phyloP scores from a whole-genome alignment of 1,140 invertebrate genomes.

The Dendroctonus valens region DNA sequence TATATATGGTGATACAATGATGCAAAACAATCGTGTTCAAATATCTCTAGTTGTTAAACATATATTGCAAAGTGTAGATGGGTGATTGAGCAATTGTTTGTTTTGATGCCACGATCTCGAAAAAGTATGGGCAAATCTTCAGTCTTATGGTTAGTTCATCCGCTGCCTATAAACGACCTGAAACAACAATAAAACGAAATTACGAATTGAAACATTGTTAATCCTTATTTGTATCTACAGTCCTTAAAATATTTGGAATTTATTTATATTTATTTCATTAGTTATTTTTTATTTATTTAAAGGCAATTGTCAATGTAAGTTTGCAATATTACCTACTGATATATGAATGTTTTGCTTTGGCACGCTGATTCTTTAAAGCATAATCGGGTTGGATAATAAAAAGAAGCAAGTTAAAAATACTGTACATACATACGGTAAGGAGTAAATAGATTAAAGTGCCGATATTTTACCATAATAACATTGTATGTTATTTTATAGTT shows the following conservation, averaged over 20 bases:
- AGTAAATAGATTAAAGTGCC: no score
- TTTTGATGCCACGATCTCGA: slow-evolving; percentile 13
- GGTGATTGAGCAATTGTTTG: slow-evolving; percentile 25
- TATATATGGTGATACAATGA: no score
- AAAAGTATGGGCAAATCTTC: slow-evolving; percentile 18
- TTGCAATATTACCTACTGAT: neutral
- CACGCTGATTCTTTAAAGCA: neutral
- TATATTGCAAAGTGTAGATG: neutral
- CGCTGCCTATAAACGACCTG: slow-evolving; percentile 24
- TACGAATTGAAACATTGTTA: neutral
- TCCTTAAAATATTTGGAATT: no score
- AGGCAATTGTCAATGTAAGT: neutral
- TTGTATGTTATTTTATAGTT: no score
- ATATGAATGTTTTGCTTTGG: neutral
- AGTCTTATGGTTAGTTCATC: slow-evolving; percentile 27
- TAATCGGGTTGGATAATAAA: no score
- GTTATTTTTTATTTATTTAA: no score
- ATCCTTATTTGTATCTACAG: no score
- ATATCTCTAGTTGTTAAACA: neutral
- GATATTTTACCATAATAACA: no score
- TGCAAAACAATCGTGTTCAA: no score
- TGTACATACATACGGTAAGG: no score
- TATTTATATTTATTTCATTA: no score
- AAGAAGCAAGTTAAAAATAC: no score
- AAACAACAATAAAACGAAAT: slow-evolving; percentile 20